Base-by-base conservation (phyloP, 2,888 invertebrate genomes). In the Cacoxenus indagator region DNA sequence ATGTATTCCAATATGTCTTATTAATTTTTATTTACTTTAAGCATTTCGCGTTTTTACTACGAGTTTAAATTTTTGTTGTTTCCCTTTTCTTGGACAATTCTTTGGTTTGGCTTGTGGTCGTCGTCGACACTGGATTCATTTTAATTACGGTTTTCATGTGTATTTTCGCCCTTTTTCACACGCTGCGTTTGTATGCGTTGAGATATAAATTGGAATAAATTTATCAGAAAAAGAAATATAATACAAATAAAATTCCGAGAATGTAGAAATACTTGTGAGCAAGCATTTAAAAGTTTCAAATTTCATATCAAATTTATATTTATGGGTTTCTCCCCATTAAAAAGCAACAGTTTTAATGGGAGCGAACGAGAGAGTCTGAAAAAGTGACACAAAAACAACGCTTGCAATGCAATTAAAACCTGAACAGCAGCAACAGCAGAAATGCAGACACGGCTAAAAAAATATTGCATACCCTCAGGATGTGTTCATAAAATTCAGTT, bases 381-480 rank as follows among this genome's bases (percentile, higher is more conserved):
- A 37, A n/a, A 29, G 22, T 9, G 3, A 14, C 59, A 59, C 37
- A 61, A 61, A 37, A 5, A 59, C n/a, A 31, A 17, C 19, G 17
- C 8, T 8, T 19, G 17, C 17, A 37, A 22, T 19, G 45, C n/a
- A 43, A 43, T 43, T 43, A 59, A 27, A 62, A 43, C 43, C 19
- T 22, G 22, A 45, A 29, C 45, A 22, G 27, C 27, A 26, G 55
- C 27, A 55, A 26, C 0, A 55, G n/a, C 24, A 55, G 19, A 9
- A n/a, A 9, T 14, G 5, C 14, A 55, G 17, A 19, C n/a, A 43
- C 43, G 45, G 24, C 51, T 19, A 61, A 61, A 62, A 59, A 62
- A 62, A 9, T 45, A 45, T 62, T 62, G 61, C 45, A 62, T 62
- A 62, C 45, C n/a, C 22, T 14, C 8, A 62, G 61, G 61, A 43